A percentile compares a stretch with the other conserved stretches of the same genome.
phyloP scores from a whole-genome alignment of 1,140 invertebrate species.

The Papilio xuthus region DNA sequence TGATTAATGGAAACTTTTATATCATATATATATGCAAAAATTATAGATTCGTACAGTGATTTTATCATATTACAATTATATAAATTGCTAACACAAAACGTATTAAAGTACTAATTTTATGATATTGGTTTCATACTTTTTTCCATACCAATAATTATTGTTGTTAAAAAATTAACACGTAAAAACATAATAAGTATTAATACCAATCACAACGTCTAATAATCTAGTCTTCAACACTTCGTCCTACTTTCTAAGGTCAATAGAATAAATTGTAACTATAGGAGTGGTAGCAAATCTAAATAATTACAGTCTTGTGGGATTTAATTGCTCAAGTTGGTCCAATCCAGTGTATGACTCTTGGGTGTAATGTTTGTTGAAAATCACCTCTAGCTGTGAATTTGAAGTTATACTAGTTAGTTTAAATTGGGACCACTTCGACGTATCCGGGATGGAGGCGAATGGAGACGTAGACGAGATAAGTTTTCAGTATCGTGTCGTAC shows the following conservation, averaged over 20 bases:
- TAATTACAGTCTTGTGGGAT: background rate
- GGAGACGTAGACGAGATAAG: background rate
- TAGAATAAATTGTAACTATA: background rate
- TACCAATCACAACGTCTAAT: background rate
- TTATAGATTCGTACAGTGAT: background rate
- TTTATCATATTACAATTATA: background rate
- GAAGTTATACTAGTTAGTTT: slow-evolving; percentile 3
- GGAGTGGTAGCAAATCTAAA: background rate
- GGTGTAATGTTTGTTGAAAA: slow-evolving; percentile 20
- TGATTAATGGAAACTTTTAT: background rate
- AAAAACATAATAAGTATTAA: background rate
- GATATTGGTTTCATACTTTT: background rate
- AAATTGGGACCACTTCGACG: background rate
- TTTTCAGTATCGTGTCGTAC: background rate
- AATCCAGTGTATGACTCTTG: slow-evolving; percentile 9
- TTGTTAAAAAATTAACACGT: no score
- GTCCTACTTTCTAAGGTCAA: background rate
- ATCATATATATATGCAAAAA: background rate
- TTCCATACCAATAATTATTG: background rate
- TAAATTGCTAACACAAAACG: background rate
- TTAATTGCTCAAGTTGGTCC: slow-evolving; percentile 12
- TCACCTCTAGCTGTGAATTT: slow-evolving; percentile 12
- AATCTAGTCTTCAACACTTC: background rate
- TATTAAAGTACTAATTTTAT: background rate
- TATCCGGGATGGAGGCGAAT: background rate